A percentile compares a stretch with the other conserved stretches of the same genome.
phyloP scores from a whole-genome alignment of 2,797 vertebrate genomes.

The Peromyscus nudipes region DNA sequence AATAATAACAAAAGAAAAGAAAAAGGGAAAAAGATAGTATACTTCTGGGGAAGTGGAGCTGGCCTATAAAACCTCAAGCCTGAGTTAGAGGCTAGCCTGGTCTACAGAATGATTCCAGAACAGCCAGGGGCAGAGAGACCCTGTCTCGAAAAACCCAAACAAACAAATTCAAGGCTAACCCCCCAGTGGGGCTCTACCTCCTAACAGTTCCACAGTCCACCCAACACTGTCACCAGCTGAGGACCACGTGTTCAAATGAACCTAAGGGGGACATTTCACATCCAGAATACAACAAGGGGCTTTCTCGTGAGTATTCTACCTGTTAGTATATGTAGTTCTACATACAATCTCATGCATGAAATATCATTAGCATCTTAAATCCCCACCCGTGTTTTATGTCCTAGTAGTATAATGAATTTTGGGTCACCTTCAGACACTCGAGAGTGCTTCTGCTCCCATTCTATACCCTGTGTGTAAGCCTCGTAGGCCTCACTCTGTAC shows the following conservation, averaged over 20 bases:
- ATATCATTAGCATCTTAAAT: background rate
- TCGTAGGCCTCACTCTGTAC: background rate
- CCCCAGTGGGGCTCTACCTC: background rate
- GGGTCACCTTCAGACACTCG: background rate
- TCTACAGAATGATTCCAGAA: too few species aligned
- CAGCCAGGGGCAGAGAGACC: background rate
- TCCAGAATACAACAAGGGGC: background rate
- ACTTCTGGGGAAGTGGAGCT: background rate
- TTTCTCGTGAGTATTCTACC: background rate
- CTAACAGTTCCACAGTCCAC: background rate
- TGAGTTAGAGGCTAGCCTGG: too few species aligned
- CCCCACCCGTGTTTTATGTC: background rate
- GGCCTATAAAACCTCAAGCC: background rate
- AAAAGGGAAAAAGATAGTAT: background rate
- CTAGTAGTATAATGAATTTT: too few species aligned
- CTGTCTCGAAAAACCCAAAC: too few species aligned
- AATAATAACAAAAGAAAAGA: background rate
- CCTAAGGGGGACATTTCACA: background rate
- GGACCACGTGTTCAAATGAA: background rate
- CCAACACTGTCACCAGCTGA: background rate
- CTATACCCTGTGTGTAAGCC: background rate
- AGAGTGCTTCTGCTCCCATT: background rate
- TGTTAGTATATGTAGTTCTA: background rate
- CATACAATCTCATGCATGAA: background rate
- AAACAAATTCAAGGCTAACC: background rate